Conservation (phyloP, 2,888 invertebrate species). For the Mallateleia sp. region DNA sequence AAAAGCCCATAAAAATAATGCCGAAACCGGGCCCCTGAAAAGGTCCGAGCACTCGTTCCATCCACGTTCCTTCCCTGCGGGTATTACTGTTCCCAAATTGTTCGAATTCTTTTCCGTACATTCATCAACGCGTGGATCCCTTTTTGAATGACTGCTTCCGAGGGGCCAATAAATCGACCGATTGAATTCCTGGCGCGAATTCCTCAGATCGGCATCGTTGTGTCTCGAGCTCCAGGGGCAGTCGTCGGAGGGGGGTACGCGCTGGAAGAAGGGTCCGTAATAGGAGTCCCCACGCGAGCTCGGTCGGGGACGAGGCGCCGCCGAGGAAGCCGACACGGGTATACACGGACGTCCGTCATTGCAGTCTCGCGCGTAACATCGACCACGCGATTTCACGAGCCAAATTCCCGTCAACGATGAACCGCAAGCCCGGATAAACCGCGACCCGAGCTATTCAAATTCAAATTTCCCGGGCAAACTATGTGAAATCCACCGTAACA, state of each 20-base stretch:
- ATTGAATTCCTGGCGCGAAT: slow-evolving; percentile 83
- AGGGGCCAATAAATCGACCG: slow-evolving; percentile 73
- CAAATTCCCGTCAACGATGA: slow-evolving; percentile 51
- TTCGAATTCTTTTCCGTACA: slow-evolving; percentile 52
- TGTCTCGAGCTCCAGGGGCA: slow-evolving; percentile 59
- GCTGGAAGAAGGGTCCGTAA: slow-evolving; percentile 72
- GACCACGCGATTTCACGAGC: slow-evolving; percentile 72
- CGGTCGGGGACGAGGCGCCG: slow-evolving; percentile 54
- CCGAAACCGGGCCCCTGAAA: too few species aligned
- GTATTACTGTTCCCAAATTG: slow-evolving; percentile 54
- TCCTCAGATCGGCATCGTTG: slow-evolving; percentile 77
- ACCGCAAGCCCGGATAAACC: not conserved
- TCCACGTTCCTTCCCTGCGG: slow-evolving; percentile 8
- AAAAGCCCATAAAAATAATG: too few species aligned
- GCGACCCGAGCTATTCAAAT: too few species aligned
- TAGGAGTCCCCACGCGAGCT: slow-evolving; percentile 77
- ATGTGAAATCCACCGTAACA: slow-evolving; percentile 7
- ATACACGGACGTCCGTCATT: slow-evolving; percentile 76
- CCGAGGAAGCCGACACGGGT: slow-evolving; percentile 70
- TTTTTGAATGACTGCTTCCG: slow-evolving; percentile 67
- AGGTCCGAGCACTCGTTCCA: too few species aligned
- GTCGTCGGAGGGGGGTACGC: slow-evolving; percentile 56
- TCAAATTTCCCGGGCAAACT: too few species aligned
- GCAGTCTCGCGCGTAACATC: slow-evolving; percentile 81
- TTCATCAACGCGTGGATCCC: slow-evolving; percentile 56